phyloP scores from a whole-genome alignment of 2,797 vertebrate species.

The Otus scops region DNA sequence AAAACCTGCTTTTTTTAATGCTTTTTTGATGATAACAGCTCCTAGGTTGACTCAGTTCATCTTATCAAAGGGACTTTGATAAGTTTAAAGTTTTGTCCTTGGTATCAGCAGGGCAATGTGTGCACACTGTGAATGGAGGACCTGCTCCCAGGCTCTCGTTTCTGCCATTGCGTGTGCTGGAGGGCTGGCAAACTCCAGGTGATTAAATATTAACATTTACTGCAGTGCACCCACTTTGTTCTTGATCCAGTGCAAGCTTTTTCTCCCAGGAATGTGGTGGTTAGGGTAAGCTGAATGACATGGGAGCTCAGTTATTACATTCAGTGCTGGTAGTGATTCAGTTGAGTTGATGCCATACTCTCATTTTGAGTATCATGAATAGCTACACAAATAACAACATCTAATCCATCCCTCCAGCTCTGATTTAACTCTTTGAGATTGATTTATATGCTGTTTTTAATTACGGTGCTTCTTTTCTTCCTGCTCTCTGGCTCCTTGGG shows the following conservation, averaged over 20 bases:
- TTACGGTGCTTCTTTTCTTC: neutral
- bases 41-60: neutral
- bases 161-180: neutral
- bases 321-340: neutral
- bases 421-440: neutral
- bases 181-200: neutral
- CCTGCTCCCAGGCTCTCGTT: fast-evolving
- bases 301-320: neutral
- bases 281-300: neutral
- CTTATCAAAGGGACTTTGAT: neutral
- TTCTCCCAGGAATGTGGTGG: neutral
- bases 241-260: neutral
- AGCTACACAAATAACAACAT: neutral
- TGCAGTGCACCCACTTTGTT: neutral
- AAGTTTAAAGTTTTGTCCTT: neutral
- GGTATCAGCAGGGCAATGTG: fast-evolving
- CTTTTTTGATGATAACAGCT: neutral
- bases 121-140: neutral
- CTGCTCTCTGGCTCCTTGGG: neutral
- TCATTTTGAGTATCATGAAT: neutral
- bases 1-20: neutral
- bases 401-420: neutral
- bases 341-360: neutral
- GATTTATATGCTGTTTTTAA: neutral
- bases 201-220: constrained; percentile 50